Percentiles rank a stretch among this genome's conserved stretches.
These are phyloP conservation scores for Periophthalmodon schlosseri DNA, from an alignment of 2,113 vertebrate genomes.

Conservation along the genomic window DNA sequence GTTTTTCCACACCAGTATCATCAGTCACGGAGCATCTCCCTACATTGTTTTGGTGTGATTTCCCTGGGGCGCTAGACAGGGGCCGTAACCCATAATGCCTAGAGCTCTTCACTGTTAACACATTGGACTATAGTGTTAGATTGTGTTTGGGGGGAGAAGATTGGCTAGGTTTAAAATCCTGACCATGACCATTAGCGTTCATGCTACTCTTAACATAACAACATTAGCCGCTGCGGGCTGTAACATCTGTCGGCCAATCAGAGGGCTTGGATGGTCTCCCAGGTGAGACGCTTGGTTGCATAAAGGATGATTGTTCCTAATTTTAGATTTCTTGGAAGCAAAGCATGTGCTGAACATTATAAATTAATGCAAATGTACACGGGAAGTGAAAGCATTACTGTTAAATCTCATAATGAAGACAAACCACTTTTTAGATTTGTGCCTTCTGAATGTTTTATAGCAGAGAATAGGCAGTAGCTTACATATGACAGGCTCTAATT, in stretches of 20 bases:
- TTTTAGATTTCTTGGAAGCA: slow-evolving; percentile 18
- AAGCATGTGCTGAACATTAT: slow-evolving; percentile 1
- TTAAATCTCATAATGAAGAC: slow-evolving; percentile 4
- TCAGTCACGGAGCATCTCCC: slow-evolving; percentile 71
- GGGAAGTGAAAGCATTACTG: background rate
- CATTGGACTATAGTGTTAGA: slow-evolving; percentile 51
- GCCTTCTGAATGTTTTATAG: background rate
- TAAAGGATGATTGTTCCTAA: slow-evolving; percentile 20
- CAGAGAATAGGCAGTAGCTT: background rate
- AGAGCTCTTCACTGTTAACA: slow-evolving; percentile 55
- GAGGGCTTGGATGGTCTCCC: slow-evolving; percentile 1
- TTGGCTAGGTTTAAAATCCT: slow-evolving; percentile 22
- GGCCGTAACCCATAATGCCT: slow-evolving; percentile 67
- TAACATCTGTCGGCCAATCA: slow-evolving; percentile 38
- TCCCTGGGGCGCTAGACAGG: slow-evolving; percentile 64
- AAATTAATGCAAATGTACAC: slow-evolving; percentile 3
- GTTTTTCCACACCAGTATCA: slow-evolving; percentile 66
- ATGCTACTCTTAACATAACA: slow-evolving; percentile 37
- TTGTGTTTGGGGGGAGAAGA: slow-evolving; percentile 27
- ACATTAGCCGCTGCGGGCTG: slow-evolving; percentile 27
- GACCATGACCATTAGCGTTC: slow-evolving; percentile 57
- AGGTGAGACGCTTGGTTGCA: slow-evolving; percentile 38
- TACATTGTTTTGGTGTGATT: slow-evolving; percentile 71
- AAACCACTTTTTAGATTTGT: background rate
- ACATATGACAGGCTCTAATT: background rate